Conservation (phyloP, 2,888 invertebrate genomes). For the Drosophila colorata region DNA sequence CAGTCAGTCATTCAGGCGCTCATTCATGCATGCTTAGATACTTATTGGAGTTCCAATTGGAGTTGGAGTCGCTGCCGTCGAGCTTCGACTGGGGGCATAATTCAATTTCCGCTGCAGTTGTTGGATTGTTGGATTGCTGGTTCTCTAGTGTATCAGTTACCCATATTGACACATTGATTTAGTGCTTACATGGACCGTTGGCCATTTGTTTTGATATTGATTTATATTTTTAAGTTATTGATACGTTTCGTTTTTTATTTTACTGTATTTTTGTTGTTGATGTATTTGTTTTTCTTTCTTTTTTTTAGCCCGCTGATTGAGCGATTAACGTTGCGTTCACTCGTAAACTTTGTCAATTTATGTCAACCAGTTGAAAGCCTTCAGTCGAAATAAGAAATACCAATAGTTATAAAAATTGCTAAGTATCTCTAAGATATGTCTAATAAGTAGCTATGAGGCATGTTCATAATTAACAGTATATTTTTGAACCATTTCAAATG, state of each 20-base stretch:
- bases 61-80: conserved; percentile 22
- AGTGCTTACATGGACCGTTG: conserved; percentile 75
- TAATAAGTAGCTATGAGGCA: background rate
- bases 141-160: conserved; percentile 73
- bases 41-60: conserved; percentile 50
- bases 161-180: conserved; percentile 80
- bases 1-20: conserved; percentile 64
- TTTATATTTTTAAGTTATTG: conserved; percentile 76
- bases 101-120: conserved; percentile 72
- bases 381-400: conserved; percentile 41
- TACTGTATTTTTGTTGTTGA: background rate
- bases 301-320: conserved; percentile 58
- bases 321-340: conserved; percentile 59
- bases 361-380: conserved; percentile 72
- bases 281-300: background rate
- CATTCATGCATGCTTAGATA: conserved; percentile 73
- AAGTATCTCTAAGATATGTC: background rate
- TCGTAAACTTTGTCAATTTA: conserved; percentile 73
- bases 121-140: conserved; percentile 29
- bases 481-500: background rate
- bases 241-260: conserved; percentile 48
- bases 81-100: conserved; percentile 63
- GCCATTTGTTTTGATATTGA: conserved; percentile 78
- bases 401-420: conserved; percentile 5
- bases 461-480: background rate